Evolutionary conservation across 1,140 invertebrate genomes (phyloP).

Genomic region (Drosophila repleta): DNA sequence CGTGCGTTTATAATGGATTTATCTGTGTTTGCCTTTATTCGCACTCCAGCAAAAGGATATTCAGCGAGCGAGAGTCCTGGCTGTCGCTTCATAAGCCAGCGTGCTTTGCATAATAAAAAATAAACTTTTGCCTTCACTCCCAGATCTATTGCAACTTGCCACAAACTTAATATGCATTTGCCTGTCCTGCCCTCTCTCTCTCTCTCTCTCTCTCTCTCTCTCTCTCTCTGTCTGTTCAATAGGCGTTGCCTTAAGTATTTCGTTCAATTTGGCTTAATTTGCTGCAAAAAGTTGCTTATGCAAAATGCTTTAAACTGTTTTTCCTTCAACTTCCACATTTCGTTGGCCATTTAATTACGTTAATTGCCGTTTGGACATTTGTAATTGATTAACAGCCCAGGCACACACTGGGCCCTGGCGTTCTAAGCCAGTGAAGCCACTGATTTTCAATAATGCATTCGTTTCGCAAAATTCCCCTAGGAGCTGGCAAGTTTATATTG

Average conservation of each 20-base stretch:
- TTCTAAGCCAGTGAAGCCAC: background rate
- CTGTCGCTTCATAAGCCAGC: slow-evolving; percentile 33
- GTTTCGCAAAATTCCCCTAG: slow-evolving; percentile 24
- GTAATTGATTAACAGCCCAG: slow-evolving; percentile 38
- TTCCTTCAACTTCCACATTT: slow-evolving; percentile 2
- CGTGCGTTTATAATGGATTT: slow-evolving; percentile 62
- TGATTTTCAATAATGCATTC: slow-evolving; percentile 39
- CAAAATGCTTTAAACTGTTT: slow-evolving; percentile 34
- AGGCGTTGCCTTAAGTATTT: slow-evolving; percentile 14
- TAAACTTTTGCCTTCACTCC: slow-evolving; percentile 32
- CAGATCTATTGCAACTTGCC: slow-evolving; percentile 39
- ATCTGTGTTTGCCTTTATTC: slow-evolving; percentile 53
- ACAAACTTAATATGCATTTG: slow-evolving; percentile 57
- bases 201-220: slow-evolving; percentile 4
- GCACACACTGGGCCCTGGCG: slow-evolving; percentile 5
- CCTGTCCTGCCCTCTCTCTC: background rate
- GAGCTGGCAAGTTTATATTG: slow-evolving; percentile 31
- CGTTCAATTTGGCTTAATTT: slow-evolving; percentile 15
- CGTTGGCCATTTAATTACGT: slow-evolving; percentile 40
- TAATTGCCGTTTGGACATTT: slow-evolving; percentile 51
- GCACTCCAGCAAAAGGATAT: slow-evolving; percentile 39
- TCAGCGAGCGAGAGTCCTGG: slow-evolving; percentile 18
- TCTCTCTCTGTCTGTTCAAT: slow-evolving; percentile 17
- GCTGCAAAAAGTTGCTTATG: slow-evolving; percentile 21
- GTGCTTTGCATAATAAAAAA: slow-evolving; percentile 62